A percentile compares a stretch with the other conserved stretches of the same genome.
Conservation (phyloP, 2,888 invertebrate species). For the Drosophila seclusa region DNA sequence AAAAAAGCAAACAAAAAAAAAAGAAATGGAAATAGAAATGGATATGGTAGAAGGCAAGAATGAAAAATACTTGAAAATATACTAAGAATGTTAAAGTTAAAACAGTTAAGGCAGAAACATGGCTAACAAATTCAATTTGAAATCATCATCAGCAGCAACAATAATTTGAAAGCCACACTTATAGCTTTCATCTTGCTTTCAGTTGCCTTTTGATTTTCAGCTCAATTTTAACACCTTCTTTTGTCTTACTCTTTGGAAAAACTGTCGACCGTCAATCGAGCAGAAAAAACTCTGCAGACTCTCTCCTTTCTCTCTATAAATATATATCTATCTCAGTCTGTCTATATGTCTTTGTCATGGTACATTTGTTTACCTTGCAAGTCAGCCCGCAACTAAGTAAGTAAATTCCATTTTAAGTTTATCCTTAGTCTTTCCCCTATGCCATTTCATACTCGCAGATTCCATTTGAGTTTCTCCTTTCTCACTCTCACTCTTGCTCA, state of each 20-base stretch:
- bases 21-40: slow-evolving; percentile 14
- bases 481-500: neutral
- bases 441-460: slow-evolving; percentile 11
- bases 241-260: neutral
- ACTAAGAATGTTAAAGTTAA: slow-evolving; percentile 11
- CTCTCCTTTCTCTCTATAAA: neutral
- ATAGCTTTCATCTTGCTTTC: slow-evolving; percentile 4
- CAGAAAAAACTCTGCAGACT: slow-evolving; percentile 45
- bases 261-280: slow-evolving; percentile 50
- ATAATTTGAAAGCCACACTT: slow-evolving; percentile 8
- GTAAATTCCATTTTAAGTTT: slow-evolving; percentile 59
- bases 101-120: slow-evolving; percentile 3
- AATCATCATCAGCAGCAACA: slow-evolving; percentile 20
- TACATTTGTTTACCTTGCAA: slow-evolving; percentile 58
- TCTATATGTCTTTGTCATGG: slow-evolving; percentile 14
- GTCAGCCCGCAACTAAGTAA: slow-evolving; percentile 54
- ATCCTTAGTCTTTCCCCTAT: slow-evolving; percentile 14
- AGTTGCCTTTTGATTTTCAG: slow-evolving; percentile 7
- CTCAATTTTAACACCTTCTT: slow-evolving; percentile 22
- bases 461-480: slow-evolving; percentile 5
- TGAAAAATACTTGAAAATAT: slow-evolving; percentile 23
- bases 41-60: neutral
- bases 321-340: neutral
- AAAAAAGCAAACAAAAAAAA: neutral
- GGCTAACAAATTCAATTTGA: slow-evolving; percentile 31